Percentiles rank a stretch among this genome's conserved stretches.
These are phyloP conservation scores for Oenanthe melanoleuca DNA, from an alignment of 2,113 vertebrate genomes.

Conservation along the genomic window DNA sequence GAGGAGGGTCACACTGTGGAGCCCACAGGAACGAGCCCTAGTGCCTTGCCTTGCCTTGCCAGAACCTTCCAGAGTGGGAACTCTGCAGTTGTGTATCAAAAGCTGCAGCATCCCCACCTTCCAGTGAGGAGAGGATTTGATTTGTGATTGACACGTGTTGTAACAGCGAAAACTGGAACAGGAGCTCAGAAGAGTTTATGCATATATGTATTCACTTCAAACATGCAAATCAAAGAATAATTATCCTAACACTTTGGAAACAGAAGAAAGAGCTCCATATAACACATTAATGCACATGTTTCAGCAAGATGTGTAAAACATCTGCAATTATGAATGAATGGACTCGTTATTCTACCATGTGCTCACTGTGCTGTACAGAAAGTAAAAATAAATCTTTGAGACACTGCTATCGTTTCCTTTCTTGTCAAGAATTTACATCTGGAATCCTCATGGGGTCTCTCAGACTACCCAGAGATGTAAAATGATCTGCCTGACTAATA, in stretches of 20 bases:
- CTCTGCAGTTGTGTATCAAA: neutral
- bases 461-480: conserved; percentile 2
- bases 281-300: conserved; percentile 16
- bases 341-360: conserved; percentile 31
- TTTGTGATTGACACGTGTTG: neutral
- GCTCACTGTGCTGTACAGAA: conserved; percentile 29
- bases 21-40: neutral
- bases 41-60: neutral
- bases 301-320: conserved; percentile 63
- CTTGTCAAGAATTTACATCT: conserved; percentile 52
- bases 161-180: neutral
- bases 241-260: conserved; percentile 6
- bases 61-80: neutral
- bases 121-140: neutral
- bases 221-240: conserved; percentile 18
- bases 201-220: neutral
- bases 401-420: conserved; percentile 46
- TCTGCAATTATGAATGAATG: conserved; percentile 61
- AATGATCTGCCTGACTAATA: conserved; percentile 50
- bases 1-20: neutral
- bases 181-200: neutral
- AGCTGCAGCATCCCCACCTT: neutral
- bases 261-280: neutral
- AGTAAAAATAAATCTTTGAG: conserved; percentile 68
- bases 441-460: conserved; percentile 55